phyloP scores from a whole-genome alignment of 2,888 invertebrate species.

The Philaethria dido region DNA sequence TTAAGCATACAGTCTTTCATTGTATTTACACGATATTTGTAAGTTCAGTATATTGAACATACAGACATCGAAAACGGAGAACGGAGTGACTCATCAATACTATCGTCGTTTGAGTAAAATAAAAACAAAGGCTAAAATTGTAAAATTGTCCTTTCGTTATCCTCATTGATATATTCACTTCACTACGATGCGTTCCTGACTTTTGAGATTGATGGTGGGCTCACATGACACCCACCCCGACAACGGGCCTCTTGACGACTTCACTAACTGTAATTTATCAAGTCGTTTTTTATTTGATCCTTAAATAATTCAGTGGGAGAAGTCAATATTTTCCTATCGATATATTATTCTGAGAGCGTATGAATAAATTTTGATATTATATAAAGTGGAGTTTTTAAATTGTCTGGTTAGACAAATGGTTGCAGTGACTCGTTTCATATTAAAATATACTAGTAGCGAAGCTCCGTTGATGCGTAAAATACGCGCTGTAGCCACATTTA shows the following conservation, averaged over 20 bases:
- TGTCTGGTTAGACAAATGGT: slow-evolving; percentile 7
- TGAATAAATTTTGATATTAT: slow-evolving; percentile 13
- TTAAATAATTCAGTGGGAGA: slow-evolving; percentile 42
- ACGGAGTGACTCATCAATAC: neutral
- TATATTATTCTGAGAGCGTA: slow-evolving; percentile 8
- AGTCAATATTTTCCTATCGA: slow-evolving; percentile 18
- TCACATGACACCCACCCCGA: slow-evolving; percentile 79
- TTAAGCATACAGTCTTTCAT: neutral
- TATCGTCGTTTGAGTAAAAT: neutral
- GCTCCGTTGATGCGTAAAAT: neutral
- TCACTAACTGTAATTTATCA: slow-evolving; percentile 81
- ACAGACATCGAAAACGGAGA: neutral
- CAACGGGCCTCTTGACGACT: slow-evolving; percentile 80
- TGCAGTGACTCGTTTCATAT: neutral
- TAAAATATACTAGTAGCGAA: neutral
- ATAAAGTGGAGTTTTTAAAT: neutral
- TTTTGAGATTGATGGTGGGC: slow-evolving; percentile 76
- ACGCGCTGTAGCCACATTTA: neutral
- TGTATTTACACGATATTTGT: too few relatives aligned
- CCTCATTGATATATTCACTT: slow-evolving; percentile 35
- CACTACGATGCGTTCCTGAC: slow-evolving; percentile 37
- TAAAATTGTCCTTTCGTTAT: slow-evolving; percentile 20
- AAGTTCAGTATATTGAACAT: too few relatives aligned
- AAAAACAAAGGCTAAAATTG: neutral
- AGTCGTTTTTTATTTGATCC: slow-evolving; percentile 68